phyloP scores from a whole-genome alignment of 2,888 invertebrate genomes.

The Parnassius orleans region DNA sequence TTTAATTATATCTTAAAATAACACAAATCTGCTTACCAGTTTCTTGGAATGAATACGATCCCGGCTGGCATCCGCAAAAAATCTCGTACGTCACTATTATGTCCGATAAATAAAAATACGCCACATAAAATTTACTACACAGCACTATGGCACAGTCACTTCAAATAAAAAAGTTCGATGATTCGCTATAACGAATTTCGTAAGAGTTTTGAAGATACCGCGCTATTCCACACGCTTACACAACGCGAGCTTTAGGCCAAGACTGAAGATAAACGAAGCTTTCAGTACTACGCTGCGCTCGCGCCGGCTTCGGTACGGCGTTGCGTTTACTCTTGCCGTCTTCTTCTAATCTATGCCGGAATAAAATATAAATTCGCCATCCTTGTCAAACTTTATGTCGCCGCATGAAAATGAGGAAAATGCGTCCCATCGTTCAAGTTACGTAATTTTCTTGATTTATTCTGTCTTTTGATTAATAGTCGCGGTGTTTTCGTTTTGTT shows the following conservation, averaged over 20 bases:
- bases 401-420: conserved; percentile 67
- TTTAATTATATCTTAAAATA: conserved; percentile 78
- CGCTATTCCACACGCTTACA: conserved; percentile 40
- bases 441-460: conserved; percentile 71
- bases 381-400: conserved; percentile 47
- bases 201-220: conserved; percentile 38
- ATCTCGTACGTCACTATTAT: conserved; percentile 33
- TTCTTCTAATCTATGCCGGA: conserved; percentile 34
- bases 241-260: conserved; percentile 56
- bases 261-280: conserved; percentile 67
- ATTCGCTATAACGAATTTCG: conserved; percentile 46
- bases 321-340: conserved; percentile 43
- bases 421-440: conserved; percentile 46
- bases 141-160: conserved; percentile 51
- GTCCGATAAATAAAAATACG: conserved; percentile 34
- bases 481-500: conserved; percentile 58
- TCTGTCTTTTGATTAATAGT: conserved; percentile 65
- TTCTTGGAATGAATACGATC: conserved; percentile 57
- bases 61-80: conserved; percentile 49
- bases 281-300: conserved; percentile 65
- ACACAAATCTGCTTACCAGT: conserved; percentile 70
- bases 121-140: conserved; percentile 38
- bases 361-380: conserved; percentile 29
- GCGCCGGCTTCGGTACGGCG: conserved; percentile 45
- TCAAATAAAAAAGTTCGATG: conserved; percentile 44